Base-by-base conservation (phyloP, 2,797 vertebrate species). In the Psittacula echo region DNA sequence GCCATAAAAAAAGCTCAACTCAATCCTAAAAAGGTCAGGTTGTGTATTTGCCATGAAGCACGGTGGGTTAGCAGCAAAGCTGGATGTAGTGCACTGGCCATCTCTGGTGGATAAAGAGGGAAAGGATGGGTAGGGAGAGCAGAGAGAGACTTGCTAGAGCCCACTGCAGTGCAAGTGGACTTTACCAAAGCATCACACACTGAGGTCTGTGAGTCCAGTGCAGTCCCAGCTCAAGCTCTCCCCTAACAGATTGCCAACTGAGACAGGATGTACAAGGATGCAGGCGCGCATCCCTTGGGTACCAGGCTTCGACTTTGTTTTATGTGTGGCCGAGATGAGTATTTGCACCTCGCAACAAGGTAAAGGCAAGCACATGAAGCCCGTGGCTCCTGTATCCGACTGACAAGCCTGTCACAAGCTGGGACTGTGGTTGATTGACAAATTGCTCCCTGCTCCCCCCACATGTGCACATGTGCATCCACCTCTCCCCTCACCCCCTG, bases 1-100 rank as follows among this genome's bases (percentile, higher is more conserved):
- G 72, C 84, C 5, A 60, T 60, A 41, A 2, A 84, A 76, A 92
- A 93, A 71, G 64, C 91, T 94, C 72, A 88, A 77, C 84, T 94
- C 95, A 96, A 88, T 85, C 64, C 94, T 90, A 76, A 80, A 85
- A 91, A 51, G 66, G 89, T 58, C 93, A 90, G 94, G 81, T 73
- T 94, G 88, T 91, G 67, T 70, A 76, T 94, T 47, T 97, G 93
- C 95, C 86, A 50, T 62, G 93, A 91, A 96, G 84, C 88, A 75
- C 10, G 11, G 78, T 85, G 93, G 75, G 92, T 83, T 92, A 97
- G 97, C 97, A 96, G 96, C 89, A 91, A 81, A 97, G 94, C 88
- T 88, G 87, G 79, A 70, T 51, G 94, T 79, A 85, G 77, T 79
- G 91, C 80, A 74, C 84, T 93, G 94, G 90, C 90, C 81, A 87